phyloP scores from a whole-genome alignment of 2,113 vertebrate species.

The Archilochus colubris region DNA sequence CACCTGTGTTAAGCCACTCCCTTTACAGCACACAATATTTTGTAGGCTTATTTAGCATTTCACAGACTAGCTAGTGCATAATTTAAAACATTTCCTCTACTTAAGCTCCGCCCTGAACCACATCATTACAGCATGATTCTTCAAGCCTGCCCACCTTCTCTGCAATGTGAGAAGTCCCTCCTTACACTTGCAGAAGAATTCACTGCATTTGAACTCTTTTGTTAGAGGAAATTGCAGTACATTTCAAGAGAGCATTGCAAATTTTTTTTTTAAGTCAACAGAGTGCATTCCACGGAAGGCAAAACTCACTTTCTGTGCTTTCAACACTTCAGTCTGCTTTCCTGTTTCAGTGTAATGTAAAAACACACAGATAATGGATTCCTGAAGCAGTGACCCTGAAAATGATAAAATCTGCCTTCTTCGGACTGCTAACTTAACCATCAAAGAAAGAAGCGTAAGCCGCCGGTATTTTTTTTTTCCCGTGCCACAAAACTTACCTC shows the following conservation, averaged over 20 bases:
- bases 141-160: neutral
- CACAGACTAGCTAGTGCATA: neutral
- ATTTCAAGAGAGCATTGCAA: neutral
- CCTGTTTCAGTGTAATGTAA: slow-evolving; percentile 41
- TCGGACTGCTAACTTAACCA: neutral
- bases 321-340: neutral
- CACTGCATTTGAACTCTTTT: slow-evolving; percentile 12
- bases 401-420: slow-evolving; percentile 47
- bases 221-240: neutral
- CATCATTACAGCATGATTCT: neutral
- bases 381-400: slow-evolving; percentile 53
- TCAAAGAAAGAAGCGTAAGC: neutral
- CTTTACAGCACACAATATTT: neutral
- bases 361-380: slow-evolving; percentile 55
- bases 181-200: neutral
- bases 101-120: slow-evolving; percentile 51
- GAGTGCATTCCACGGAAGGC: neutral
- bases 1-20: neutral
- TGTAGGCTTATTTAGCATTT: slow-evolving; percentile 10
- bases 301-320: slow-evolving; percentile 46
- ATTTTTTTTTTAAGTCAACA: neutral
- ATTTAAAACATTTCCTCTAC: slow-evolving; percentile 68
- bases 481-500: neutral
- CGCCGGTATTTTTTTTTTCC: neutral
- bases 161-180: neutral